These are phyloP conservation scores for Pristionchus japonicus DNA, from an alignment of 2,888 invertebrate genomes.

Conservation along the genomic window DNA sequence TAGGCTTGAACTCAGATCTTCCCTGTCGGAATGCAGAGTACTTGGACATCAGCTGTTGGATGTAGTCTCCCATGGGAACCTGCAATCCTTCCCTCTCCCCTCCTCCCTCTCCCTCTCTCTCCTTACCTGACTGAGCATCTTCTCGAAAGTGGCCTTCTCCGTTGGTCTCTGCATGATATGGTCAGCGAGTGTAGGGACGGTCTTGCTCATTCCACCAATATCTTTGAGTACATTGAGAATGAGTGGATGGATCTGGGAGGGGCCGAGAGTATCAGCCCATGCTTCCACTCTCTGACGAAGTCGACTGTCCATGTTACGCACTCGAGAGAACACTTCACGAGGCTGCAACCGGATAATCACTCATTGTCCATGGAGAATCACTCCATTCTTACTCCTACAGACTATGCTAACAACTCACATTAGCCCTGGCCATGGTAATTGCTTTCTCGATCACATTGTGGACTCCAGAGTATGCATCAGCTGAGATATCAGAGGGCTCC, in stretches of 20 bases:
- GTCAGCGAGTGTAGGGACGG: constrained; percentile 25
- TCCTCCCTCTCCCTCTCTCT: neutral
- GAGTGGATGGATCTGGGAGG: neutral
- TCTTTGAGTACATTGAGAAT: constrained; percentile 2
- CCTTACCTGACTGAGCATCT: neutral
- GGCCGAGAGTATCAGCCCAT: neutral
- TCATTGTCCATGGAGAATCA: neutral
- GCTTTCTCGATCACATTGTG: constrained; percentile 28
- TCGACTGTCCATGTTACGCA: constrained; percentile 6
- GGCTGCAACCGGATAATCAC: too few relatives aligned
- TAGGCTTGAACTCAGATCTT: neutral
- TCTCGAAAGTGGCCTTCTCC: neutral
- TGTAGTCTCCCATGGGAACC: neutral
- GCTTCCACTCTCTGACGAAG: neutral
- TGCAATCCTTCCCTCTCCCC: neutral
- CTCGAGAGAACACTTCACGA: neutral
- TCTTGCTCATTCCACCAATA: neutral
- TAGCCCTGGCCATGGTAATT: neutral
- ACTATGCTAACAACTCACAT: neutral
- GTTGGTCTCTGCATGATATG: neutral
- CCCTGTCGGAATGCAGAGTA: constrained; percentile 36
- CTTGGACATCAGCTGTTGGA: neutral
- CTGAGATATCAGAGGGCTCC: neutral
- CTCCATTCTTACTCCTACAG: neutral
- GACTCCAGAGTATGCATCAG: neutral